Conservation (phyloP, 1,140 invertebrate genomes). For the Cotesia chilonis region DNA sequence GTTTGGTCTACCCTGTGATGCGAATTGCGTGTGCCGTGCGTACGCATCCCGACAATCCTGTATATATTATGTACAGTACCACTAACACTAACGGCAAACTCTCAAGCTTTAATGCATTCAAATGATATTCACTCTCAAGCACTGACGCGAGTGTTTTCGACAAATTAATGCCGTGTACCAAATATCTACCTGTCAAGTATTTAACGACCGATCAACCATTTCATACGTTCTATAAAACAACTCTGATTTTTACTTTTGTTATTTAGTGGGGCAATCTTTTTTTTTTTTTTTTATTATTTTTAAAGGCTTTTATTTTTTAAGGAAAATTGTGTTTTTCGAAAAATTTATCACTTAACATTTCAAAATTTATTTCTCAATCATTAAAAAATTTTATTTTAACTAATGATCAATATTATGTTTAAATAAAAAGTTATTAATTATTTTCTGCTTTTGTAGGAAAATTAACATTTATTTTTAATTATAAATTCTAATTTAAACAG, state of each 20-base stretch:
- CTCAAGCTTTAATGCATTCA: constrained; percentile 53
- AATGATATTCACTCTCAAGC: constrained; percentile 55
- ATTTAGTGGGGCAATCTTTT: background rate
- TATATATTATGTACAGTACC: background rate
- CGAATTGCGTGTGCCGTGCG: constrained; percentile 3
- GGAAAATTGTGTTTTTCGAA: too few species aligned
- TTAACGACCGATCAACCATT: constrained; percentile 35
- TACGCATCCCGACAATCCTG: background rate
- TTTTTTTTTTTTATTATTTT: background rate
- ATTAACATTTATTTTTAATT: too few species aligned
- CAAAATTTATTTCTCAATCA: too few species aligned
- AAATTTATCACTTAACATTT: too few species aligned
- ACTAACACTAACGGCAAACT: constrained; percentile 4
- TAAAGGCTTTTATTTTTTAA: too few species aligned
- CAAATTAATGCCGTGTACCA: constrained; percentile 56
- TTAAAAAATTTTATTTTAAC: too few species aligned
- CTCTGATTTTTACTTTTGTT: background rate
- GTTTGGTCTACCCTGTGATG: background rate
- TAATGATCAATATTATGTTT: too few species aligned
- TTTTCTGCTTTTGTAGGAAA: too few species aligned
- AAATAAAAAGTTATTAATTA: too few species aligned
- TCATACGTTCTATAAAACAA: constrained; percentile 18
- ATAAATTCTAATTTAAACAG: too few species aligned
- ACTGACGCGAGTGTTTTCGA: constrained; percentile 53
- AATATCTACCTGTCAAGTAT: constrained; percentile 49